A percentile compares a stretch with the other conserved stretches of the same genome.
phyloP scores from a whole-genome alignment of 2,113 vertebrate genomes.

The Furnarius figulus region DNA sequence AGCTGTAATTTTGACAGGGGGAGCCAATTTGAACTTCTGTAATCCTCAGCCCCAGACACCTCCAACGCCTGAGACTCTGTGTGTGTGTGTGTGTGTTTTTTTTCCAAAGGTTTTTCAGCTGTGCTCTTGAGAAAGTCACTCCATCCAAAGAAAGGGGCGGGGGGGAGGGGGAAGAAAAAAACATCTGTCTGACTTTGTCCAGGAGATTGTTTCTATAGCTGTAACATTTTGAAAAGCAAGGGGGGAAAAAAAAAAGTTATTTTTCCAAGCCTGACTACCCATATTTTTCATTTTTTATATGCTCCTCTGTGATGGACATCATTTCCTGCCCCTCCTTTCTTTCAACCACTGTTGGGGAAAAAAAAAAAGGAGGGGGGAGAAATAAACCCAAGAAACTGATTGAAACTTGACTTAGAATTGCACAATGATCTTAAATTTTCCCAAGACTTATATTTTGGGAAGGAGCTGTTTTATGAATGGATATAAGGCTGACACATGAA shows the following conservation, averaged over 20 bases:
- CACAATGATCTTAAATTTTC: conserved; percentile 70
- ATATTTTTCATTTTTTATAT: conserved; percentile 55
- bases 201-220: too few species aligned
- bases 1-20: conserved; percentile 77
- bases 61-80: conserved; percentile 69
- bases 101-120: too few species aligned
- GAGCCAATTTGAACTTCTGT: conserved; percentile 75
- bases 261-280: conserved; percentile 54
- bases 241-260: conserved; percentile 13
- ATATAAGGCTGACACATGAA: conserved; percentile 76
- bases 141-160: too few species aligned
- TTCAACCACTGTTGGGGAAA: conserved; percentile 39
- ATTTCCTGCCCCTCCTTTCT: conserved; percentile 68
- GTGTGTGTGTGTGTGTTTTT: neutral
- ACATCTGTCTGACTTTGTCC: too few species aligned
- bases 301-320: conserved; percentile 55
- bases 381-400: conserved; percentile 57
- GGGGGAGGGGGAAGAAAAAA: too few species aligned
- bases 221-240: too few species aligned
- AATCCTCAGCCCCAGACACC: conserved; percentile 80
- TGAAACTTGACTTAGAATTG: conserved; percentile 63
- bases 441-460: conserved; percentile 76
- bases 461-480: conserved; percentile 82
- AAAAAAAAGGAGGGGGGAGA: neutral
- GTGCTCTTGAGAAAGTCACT: too few species aligned